Conservation (phyloP, 2,113 vertebrate species). For the Carassius carassius region DNA sequence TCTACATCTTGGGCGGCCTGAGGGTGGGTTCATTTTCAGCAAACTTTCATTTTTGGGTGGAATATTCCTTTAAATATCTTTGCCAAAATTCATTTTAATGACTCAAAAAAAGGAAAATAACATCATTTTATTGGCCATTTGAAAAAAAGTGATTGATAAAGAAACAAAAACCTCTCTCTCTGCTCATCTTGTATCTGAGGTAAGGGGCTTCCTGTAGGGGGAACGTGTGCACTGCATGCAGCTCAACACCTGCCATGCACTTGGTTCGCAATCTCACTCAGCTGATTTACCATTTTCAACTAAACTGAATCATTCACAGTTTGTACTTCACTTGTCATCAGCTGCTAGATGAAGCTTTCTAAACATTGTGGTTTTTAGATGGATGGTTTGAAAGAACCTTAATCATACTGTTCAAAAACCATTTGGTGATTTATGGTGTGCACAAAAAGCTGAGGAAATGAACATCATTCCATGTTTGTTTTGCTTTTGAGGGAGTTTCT, state of each 20-base stretch:
- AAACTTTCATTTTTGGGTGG: too few relatives aligned
- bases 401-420: constrained; percentile 3
- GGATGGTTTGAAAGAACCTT: constrained; percentile 22
- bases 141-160: too few relatives aligned
- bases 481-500: constrained; percentile 15
- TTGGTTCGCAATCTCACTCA: background rate
- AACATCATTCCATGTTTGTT: constrained; percentile 17
- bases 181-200: background rate
- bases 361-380: background rate
- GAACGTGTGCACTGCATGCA: background rate
- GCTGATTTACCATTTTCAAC: constrained; percentile 46
- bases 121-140: background rate
- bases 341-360: constrained; percentile 4
- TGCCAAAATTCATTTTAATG: background rate
- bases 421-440: background rate
- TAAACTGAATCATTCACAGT: constrained; percentile 37
- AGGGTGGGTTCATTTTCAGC: too few relatives aligned
- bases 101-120: background rate
- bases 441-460: background rate
- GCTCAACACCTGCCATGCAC: constrained; percentile 14
- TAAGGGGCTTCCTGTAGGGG: background rate
- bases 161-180: background rate
- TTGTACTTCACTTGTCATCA: constrained; percentile 34
- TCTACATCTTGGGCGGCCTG: background rate
- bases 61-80: background rate